Conservation (phyloP, 2,888 invertebrate species). For the Drosophila siamana region DNA sequence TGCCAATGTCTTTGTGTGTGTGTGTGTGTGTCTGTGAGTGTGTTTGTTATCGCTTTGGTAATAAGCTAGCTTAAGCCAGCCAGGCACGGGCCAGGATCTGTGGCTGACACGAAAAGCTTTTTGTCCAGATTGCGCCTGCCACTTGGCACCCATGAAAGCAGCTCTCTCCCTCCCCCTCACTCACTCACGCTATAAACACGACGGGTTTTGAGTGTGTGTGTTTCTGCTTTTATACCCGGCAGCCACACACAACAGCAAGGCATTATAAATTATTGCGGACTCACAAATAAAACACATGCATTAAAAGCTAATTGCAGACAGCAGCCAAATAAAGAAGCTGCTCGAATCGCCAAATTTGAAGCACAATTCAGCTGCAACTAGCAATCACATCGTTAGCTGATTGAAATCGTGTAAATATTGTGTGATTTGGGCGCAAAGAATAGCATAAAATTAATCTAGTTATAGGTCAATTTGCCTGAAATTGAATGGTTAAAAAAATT, state of each 20-base stretch:
- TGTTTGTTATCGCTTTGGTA: constrained; percentile 53
- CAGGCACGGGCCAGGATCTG: constrained; percentile 58
- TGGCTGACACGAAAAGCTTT: constrained; percentile 64
- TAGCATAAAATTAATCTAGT: too few relatives aligned
- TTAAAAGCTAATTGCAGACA: too few relatives aligned
- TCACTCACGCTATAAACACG: background rate
- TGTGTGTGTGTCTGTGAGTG: constrained; percentile 24
- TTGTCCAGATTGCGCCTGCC: constrained; percentile 60
- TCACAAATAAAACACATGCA: too few relatives aligned
- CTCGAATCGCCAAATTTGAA: too few relatives aligned
- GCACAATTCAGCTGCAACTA: too few relatives aligned
- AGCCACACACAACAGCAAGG: background rate
- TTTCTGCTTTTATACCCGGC: constrained; percentile 2
- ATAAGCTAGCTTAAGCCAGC: constrained; percentile 62
- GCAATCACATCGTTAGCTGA: too few relatives aligned
- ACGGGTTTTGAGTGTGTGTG: background rate
- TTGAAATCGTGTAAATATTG: too few relatives aligned
- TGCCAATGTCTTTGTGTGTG: constrained; percentile 11
- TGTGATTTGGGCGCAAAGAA: too few relatives aligned
- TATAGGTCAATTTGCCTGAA: too few relatives aligned
- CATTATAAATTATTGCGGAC: background rate
- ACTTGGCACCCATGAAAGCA: constrained; percentile 37
- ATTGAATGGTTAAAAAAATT: too few relatives aligned
- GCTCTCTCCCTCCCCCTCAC: background rate
- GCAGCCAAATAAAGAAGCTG: too few relatives aligned